Evolutionary conservation across 2,888 invertebrate genomes (phyloP).

Genomic region (Polydrusus pterygomalis): DNA sequence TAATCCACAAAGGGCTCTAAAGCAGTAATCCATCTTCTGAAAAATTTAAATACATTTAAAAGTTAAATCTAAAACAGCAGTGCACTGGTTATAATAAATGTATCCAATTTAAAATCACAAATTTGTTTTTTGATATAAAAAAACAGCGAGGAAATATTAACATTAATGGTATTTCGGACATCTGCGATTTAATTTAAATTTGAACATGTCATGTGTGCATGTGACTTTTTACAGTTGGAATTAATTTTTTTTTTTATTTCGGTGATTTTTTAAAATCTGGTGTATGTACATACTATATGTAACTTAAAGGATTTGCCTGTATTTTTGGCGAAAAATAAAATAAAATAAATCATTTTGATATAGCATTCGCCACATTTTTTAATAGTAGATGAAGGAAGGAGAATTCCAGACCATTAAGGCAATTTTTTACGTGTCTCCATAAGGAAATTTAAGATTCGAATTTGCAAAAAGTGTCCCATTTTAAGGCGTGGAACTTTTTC

Average conservation of each 20-base stretch:
- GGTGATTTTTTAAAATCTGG: background rate
- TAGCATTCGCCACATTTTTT: too few relatives aligned
- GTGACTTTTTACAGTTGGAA: slow-evolving; percentile 7
- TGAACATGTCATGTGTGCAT: slow-evolving; percentile 3
- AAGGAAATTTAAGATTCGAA: too few relatives aligned
- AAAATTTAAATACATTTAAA: slow-evolving; percentile 20
- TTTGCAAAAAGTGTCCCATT: too few relatives aligned
- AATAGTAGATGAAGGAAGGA: too few relatives aligned
- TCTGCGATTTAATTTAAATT: slow-evolving; percentile 28
- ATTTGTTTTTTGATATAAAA: slow-evolving; percentile 14
- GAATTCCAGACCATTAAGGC: too few relatives aligned
- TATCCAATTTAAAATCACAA: slow-evolving; percentile 18
- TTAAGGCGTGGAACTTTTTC: too few relatives aligned
- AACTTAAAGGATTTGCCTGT: background rate
- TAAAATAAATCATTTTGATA: too few relatives aligned
- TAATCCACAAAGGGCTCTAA: background rate
- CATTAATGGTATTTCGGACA: slow-evolving; percentile 23
- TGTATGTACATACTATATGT: too few relatives aligned
- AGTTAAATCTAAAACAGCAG: slow-evolving; percentile 13
- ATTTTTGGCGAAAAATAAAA: too few relatives aligned
- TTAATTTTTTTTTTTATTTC: slow-evolving; percentile 3
- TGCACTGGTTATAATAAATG: slow-evolving; percentile 8
- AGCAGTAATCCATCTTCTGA: slow-evolving; percentile 10
- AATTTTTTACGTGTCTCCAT: too few relatives aligned
- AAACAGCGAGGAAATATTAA: slow-evolving; percentile 25